Percentiles rank a stretch among this genome's conserved stretches.
These are phyloP conservation scores for Mesocentrotus franciscanus DNA, from an alignment of 53 echinoderm and acorn worm species.

Conservation along the genomic window DNA sequence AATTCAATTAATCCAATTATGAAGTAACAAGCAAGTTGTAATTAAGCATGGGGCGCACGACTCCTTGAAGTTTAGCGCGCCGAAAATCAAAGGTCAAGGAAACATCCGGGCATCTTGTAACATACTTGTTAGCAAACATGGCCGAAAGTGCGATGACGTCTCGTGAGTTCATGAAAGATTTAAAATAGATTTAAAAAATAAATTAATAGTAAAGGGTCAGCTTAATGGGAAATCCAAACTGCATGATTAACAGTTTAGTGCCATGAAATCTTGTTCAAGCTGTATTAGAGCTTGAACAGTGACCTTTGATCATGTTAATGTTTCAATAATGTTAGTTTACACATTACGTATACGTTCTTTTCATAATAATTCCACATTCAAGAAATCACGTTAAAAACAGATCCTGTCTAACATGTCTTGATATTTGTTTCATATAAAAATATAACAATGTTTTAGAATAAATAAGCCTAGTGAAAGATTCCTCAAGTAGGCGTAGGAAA, in stretches of 20 bases:
- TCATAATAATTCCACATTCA: neutral
- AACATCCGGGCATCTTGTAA: slow-evolving; percentile 14
- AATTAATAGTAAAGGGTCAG: neutral
- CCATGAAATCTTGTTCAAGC: neutral
- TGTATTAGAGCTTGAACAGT: neutral
- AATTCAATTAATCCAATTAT: slow-evolving; percentile 61
- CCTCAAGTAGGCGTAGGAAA: neutral
- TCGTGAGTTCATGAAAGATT: neutral
- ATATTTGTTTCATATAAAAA: neutral
- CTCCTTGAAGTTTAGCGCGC: slow-evolving; percentile 27
- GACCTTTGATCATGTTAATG: neutral
- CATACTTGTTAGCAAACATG: neutral
- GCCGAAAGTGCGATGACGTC: slow-evolving; percentile 23
- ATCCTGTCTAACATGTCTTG: neutral
- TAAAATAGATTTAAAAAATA: neutral
- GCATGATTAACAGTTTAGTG: neutral
- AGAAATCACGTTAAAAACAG: neutral
- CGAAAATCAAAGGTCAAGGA: neutral
- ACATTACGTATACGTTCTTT: neutral
- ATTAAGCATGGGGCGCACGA: slow-evolving; percentile 40
- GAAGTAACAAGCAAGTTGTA: slow-evolving; percentile 57
- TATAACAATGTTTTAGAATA: neutral
- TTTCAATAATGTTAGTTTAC: neutral
- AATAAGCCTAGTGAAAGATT: neutral
- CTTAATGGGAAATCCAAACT: neutral